These are phyloP conservation scores for Indri indri DNA, from an alignment of 2,113 vertebrate species.

Conservation along the genomic window DNA sequence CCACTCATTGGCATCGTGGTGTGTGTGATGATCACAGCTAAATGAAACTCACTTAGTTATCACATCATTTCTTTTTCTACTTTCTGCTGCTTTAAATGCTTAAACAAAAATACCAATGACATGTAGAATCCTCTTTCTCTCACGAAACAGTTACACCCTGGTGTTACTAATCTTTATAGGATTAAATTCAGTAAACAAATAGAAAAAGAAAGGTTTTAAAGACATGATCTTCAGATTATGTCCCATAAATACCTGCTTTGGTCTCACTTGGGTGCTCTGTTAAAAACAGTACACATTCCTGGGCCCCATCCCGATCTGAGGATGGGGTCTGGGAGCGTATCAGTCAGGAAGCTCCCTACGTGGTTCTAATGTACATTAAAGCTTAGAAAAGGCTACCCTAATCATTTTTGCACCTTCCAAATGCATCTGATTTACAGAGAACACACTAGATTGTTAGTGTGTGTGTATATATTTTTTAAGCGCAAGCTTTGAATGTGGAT, in stretches of 20 bases:
- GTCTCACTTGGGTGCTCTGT: background rate
- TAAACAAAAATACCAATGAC: background rate
- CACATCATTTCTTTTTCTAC: background rate
- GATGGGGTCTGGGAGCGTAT: background rate
- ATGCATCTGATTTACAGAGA: background rate
- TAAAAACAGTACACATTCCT: background rate
- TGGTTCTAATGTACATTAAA: background rate
- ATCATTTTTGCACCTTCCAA: background rate
- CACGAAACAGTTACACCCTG: background rate
- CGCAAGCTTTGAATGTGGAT: background rate
- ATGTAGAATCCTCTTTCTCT: background rate
- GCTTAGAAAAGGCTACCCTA: background rate
- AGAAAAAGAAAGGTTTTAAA: background rate
- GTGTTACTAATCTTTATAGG: background rate
- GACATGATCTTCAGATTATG: background rate
- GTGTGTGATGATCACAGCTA: background rate
- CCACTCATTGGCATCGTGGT: fast-evolving
- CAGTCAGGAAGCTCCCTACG: background rate
- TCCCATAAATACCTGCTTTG: background rate
- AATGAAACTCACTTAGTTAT: background rate
- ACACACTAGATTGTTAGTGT: background rate
- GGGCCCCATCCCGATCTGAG: background rate
- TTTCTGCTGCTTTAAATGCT: background rate
- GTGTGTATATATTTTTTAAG: background rate
- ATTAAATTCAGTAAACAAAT: background rate